These are phyloP conservation scores for Hesperophylax magnus DNA, from an alignment of 1,140 invertebrate species.

Conservation along the genomic window DNA sequence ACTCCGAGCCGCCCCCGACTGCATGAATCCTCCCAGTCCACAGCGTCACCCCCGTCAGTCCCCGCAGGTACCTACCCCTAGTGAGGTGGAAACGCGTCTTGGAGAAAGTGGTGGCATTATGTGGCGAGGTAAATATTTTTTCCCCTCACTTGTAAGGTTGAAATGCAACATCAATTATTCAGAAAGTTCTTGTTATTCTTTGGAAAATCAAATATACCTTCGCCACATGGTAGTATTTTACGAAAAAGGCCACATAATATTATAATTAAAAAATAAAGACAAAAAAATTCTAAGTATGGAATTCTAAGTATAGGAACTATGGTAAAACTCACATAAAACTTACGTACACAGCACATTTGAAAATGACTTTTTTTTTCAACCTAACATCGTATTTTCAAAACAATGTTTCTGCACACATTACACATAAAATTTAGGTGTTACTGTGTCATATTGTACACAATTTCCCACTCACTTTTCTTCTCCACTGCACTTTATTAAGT, in stretches of 20 bases:
- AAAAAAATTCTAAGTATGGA: no score
- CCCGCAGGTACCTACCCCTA: neutral
- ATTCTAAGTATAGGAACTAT: no score
- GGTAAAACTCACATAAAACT: no score
- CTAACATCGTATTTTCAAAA: no score
- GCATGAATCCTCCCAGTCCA: constrained; percentile 13
- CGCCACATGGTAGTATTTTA: neutral
- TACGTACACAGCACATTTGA: no score
- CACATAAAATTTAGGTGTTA: no score
- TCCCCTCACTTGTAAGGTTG: neutral
- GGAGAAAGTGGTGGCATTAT: neutral
- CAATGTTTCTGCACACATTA: no score
- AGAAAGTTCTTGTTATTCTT: neutral
- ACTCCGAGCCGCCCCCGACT: neutral
- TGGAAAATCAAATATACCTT: neutral
- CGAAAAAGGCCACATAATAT: neutral
- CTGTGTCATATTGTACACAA: no score
- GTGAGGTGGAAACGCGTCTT: no score
- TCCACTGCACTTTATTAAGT: no score
- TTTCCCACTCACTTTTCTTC: no score
- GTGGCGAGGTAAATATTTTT: constrained; percentile 25
- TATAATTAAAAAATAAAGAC: neutral
- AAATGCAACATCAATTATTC: constrained; percentile 29
- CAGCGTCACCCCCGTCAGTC: neutral
- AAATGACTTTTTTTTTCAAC: no score